These are phyloP conservation scores for Triops longicaudatus DNA, from an alignment of 1,140 invertebrate species.

Conservation along the genomic window DNA sequence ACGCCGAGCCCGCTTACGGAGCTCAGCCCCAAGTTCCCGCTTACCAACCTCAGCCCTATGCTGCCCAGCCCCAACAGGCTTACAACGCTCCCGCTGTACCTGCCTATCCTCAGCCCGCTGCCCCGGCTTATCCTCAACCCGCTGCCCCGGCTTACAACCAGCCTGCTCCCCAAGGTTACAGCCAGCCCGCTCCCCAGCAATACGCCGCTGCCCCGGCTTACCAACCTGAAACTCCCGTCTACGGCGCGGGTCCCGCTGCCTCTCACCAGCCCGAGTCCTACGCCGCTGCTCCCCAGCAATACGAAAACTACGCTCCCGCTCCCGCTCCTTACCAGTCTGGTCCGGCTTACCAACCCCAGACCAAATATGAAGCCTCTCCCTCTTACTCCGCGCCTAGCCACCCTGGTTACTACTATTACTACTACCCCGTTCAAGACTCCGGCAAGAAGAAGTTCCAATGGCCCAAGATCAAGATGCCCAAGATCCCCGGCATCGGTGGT, in stretches of 20 bases:
- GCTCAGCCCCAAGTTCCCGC: slow-evolving; percentile 21
- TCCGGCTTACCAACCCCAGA: slow-evolving; percentile 18
- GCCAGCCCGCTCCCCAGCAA: neutral
- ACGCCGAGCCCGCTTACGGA: slow-evolving; percentile 13
- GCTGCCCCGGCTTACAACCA: slow-evolving; percentile 19
- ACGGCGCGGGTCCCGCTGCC: slow-evolving; percentile 21
- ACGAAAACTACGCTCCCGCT: neutral
- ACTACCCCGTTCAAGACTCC: slow-evolving; percentile 29
- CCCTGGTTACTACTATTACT: slow-evolving; percentile 30
- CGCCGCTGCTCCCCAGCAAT: slow-evolving; percentile 13
- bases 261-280: neutral
- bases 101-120: slow-evolving; percentile 13
- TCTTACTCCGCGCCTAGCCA: slow-evolving; percentile 27
- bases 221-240: slow-evolving; percentile 19
- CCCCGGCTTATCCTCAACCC: slow-evolving; percentile 21
- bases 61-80: neutral
- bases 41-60: slow-evolving; percentile 9
- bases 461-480: slow-evolving; percentile 24
- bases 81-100: slow-evolving; percentile 13
- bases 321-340: slow-evolving; percentile 22
- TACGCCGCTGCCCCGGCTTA: slow-evolving; percentile 18
- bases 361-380: slow-evolving; percentile 4
- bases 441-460: slow-evolving; percentile 24
- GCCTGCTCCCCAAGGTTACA: neutral
- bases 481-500: slow-evolving; percentile 22